These are phyloP conservation scores for Chionis minor DNA, from an alignment of 2,113 vertebrate genomes.

Conservation along the genomic window DNA sequence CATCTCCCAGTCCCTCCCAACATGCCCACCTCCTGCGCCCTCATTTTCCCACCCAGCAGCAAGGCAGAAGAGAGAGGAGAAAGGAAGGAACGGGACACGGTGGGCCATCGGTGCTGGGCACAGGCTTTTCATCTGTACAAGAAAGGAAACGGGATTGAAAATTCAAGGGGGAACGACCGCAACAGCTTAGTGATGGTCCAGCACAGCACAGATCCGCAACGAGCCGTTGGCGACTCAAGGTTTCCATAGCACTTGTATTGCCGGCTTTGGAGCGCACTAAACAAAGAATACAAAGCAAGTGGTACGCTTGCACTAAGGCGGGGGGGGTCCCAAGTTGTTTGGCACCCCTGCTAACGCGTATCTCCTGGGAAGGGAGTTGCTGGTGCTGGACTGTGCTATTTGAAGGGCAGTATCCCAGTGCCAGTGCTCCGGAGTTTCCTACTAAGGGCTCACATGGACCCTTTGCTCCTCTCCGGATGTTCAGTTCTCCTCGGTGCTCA, in stretches of 20 bases:
- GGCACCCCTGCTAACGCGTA: fast-evolving
- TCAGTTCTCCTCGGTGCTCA: background rate
- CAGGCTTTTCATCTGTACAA: background rate
- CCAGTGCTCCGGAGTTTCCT: background rate
- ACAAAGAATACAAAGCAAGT: background rate
- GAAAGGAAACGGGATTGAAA: background rate
- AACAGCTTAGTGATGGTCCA: background rate
- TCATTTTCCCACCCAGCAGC: background rate
- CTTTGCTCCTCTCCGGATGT: background rate
- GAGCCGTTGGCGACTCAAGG: background rate
- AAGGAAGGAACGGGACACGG: background rate
- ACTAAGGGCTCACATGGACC: background rate
- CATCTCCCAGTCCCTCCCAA: background rate
- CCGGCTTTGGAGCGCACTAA: background rate
- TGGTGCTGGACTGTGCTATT: background rate
- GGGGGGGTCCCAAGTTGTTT: background rate
- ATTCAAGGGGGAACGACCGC: background rate
- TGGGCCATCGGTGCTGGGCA: background rate
- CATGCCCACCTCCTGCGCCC: background rate
- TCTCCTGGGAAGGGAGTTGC: background rate
- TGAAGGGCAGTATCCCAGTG: background rate
- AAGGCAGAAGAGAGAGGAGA: background rate
- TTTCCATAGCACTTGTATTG: background rate
- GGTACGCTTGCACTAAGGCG: background rate
- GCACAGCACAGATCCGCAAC: background rate